Base-by-base conservation (phyloP, 2,888 invertebrate species). In the Rhagonycha fulva region DNA sequence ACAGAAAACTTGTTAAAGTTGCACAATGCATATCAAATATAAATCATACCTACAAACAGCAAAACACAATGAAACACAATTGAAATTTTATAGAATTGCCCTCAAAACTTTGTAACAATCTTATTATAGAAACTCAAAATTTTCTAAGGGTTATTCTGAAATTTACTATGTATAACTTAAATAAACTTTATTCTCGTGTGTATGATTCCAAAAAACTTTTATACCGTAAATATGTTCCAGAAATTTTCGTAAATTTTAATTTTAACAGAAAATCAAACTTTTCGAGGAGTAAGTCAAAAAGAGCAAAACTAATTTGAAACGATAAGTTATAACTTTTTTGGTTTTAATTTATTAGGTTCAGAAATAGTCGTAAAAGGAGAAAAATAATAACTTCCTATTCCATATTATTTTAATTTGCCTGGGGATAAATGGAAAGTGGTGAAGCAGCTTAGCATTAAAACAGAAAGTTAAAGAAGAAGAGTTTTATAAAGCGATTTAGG, bases 31-130 rank as follows among this genome's bases (percentile, higher is more conserved):
- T 63, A 14, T 24, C 67, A 26, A 70, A 69, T 74, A 76, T 76
- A 76, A 76, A 76, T 76, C 76, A 76, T 71, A 71, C 62, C n/a
- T 30, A 73, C 67, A 76, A 76, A 76, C 76, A 74, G 32, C 70
- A 70, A 70, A 67, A 71, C 62, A 72, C 73, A 28, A 60, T 47
- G 66, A 73, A 69, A 69, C 66, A 76, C 69, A 76, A 71, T 73
- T 71, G 73, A 74, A 71, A 23, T 26, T 66, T 69, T 71, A 70
- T 71, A 62, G 67, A 74, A 72, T 19, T 30, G 70, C 14, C 67
- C 70, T 62, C 66, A 32, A 72, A 71, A 76, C 60, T 73, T 76
- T 71, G 32, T 32, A 71, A 71, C 62, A 30, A 60, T 61, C 71
- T 68, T 70, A 71, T 67, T 75, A 71, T 60, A 69, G 62, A 28